A percentile compares a stretch with the other conserved stretches of the same genome.
These are phyloP conservation scores for Mungos mungo DNA, from an alignment of 2,113 vertebrate species.

Conservation along the genomic window DNA sequence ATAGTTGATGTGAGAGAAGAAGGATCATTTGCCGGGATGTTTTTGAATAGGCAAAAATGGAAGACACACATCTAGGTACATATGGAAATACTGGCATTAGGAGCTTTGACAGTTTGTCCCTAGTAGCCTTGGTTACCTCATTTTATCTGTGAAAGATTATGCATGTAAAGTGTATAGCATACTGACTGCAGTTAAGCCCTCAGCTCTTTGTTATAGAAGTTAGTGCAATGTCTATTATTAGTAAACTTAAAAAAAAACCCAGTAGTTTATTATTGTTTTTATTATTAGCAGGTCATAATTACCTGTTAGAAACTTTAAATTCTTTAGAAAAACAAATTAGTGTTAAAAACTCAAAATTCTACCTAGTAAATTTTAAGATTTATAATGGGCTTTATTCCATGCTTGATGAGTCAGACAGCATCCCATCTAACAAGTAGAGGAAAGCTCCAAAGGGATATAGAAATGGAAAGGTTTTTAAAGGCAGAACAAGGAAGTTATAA, in stretches of 20 bases:
- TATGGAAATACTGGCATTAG: background rate
- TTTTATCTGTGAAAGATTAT: background rate
- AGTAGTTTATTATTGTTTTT: background rate
- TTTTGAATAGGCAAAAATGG: background rate
- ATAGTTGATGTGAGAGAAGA: background rate
- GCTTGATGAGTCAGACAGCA: background rate
- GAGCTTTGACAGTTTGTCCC: background rate
- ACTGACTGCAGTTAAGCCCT: background rate
- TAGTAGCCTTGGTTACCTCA: background rate
- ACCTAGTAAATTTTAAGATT: background rate
- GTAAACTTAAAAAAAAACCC: background rate
- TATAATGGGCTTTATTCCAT: background rate
- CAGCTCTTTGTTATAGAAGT: background rate
- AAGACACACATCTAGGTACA: background rate
- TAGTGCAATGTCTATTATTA: background rate
- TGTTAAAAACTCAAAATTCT: background rate
- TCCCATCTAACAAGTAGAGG: background rate
- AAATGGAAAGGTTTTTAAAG: background rate
- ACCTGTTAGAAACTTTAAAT: background rate
- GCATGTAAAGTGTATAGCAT: background rate
- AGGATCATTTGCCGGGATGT: background rate
- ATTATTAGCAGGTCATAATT: constrained; percentile 17
- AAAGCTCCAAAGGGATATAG: background rate
- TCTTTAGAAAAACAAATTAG: background rate
- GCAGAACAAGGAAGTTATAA: background rate